Conservation (phyloP, 2,888 invertebrate genomes). For the Coelogynopora nodosa region DNA sequence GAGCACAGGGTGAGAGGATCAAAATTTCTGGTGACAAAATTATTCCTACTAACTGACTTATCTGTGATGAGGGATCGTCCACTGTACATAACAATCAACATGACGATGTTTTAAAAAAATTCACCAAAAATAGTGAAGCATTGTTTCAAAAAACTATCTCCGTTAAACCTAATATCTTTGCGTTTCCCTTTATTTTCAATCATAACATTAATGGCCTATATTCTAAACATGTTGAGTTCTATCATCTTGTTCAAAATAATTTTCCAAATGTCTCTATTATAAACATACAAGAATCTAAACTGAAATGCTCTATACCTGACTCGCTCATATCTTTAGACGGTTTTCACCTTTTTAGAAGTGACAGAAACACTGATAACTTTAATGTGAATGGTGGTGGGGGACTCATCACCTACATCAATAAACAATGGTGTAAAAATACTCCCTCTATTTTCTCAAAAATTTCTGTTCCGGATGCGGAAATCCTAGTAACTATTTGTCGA, state of each 20-base stretch:
- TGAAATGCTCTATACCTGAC: constrained; percentile 31
- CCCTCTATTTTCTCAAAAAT: constrained; percentile 22
- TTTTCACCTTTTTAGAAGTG: constrained; percentile 28
- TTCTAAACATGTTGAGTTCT: constrained; percentile 25
- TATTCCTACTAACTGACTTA: constrained; percentile 31
- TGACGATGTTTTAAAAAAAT: constrained; percentile 31
- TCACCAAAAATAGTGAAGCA: constrained; percentile 23
- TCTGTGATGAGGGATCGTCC: constrained; percentile 31
- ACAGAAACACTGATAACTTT: constrained; percentile 31
- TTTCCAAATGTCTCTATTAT: constrained; percentile 28
- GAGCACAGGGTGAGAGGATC: constrained; percentile 27
- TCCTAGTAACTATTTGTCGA: constrained; percentile 28
- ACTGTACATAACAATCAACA: constrained; percentile 20
- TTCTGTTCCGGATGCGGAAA: constrained; percentile 28
- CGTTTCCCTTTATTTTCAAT: constrained; percentile 28
- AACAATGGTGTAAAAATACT: constrained; percentile 31
- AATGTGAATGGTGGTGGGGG: constrained; percentile 28
- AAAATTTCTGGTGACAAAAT: constrained; percentile 28
- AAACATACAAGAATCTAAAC: constrained; percentile 27
- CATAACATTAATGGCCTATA: constrained; percentile 25
- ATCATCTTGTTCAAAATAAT: constrained; percentile 31
- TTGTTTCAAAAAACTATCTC: constrained; percentile 24
- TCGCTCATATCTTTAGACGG: constrained; percentile 26
- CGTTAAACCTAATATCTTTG: constrained; percentile 28
- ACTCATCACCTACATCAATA: constrained; percentile 31